phyloP scores from a whole-genome alignment of 2,888 invertebrate species.

The Esperia sulphurella region DNA sequence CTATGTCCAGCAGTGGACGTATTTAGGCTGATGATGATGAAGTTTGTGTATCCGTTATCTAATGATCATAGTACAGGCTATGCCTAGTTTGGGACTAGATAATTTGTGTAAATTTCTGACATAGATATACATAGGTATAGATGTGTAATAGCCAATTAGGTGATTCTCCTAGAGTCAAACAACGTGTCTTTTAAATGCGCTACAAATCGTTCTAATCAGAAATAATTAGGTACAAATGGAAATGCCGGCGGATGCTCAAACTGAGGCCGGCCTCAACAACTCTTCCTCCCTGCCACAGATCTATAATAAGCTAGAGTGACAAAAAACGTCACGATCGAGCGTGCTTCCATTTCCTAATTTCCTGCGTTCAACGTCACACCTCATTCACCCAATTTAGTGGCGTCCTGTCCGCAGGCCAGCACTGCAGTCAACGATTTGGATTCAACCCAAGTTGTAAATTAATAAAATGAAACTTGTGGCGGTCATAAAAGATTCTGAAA shows the following conservation, averaged over 20 bases:
- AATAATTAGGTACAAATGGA: conserved; percentile 29
- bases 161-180: no score
- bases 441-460: conserved; percentile 9
- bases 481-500: neutral
- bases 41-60: no score
- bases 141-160: neutral
- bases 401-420: conserved; percentile 27
- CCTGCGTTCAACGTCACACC: conserved; percentile 47
- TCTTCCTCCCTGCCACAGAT: conserved; percentile 1
- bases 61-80: no score
- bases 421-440: conserved; percentile 1
- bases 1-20: no score
- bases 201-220: conserved; percentile 20
- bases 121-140: no score
- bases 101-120: no score
- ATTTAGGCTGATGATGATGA: no score
- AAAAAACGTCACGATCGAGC: conserved; percentile 22
- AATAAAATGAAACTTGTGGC: neutral
- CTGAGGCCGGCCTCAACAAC: conserved; percentile 19
- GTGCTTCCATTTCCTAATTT: conserved; percentile 62
- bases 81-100: no score
- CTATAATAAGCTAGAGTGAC: conserved; percentile 25
- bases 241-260: conserved; percentile 33
- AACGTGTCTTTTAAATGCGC: conserved; percentile 5
- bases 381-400: conserved; percentile 43